A percentile compares a stretch with the other conserved stretches of the same genome.
phyloP scores from a whole-genome alignment of 1,140 invertebrate species.

The Diploscapter pachys region DNA sequence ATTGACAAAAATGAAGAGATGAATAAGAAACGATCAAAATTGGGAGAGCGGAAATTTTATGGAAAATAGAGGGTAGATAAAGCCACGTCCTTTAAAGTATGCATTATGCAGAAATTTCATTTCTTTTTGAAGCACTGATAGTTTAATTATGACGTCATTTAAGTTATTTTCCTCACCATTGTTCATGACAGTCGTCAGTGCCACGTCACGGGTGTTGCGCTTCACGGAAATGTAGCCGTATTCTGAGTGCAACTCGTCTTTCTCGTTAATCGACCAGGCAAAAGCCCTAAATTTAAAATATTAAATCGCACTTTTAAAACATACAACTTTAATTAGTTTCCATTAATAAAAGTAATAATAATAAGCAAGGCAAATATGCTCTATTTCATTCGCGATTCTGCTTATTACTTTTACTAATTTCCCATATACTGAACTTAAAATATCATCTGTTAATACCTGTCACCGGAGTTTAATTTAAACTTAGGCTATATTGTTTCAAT shows the following conservation, averaged over 20 bases:
- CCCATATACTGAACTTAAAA: conserved; percentile 3
- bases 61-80: too few species aligned
- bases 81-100: too few species aligned
- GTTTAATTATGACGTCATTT: too few species aligned
- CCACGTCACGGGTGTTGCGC: conserved; percentile 43
- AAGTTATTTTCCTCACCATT: conserved; percentile 39
- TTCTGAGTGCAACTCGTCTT: conserved; percentile 54
- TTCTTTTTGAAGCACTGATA: too few species aligned
- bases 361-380: not conserved
- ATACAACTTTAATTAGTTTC: too few species aligned
- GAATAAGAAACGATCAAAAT: too few species aligned
- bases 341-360: conserved; percentile 4
- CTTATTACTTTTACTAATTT: too few species aligned
- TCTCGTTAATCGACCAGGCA: conserved; percentile 57
- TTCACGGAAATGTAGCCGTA: conserved; percentile 55
- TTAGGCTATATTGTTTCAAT: not conserved
- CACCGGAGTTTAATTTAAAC: not conserved
- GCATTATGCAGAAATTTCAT: too few species aligned
- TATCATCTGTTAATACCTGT: not conserved
- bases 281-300: conserved; percentile 47
- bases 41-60: too few species aligned
- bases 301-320: too few species aligned
- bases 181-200: conserved; percentile 58
- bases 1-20: too few species aligned
- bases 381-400: too few species aligned